Evolutionary conservation across 2,113 vertebrate species (phyloP).

Genomic region (Alligator mississippiensis): DNA sequence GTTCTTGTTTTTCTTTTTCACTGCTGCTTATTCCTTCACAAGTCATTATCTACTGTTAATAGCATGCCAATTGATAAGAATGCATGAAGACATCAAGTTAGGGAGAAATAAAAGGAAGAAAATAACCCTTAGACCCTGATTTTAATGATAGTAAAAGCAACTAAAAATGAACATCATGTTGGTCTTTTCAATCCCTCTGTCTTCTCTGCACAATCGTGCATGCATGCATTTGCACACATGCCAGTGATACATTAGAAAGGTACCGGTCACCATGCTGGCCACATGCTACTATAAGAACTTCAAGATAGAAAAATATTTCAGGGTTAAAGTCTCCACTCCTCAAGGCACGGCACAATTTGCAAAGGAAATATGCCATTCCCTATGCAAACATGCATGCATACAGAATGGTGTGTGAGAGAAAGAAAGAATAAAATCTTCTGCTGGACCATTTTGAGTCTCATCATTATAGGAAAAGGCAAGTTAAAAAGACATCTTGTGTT

Average conservation of each 20-base stretch:
- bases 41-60: not conserved
- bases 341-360: too few species aligned
- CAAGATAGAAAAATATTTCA: not conserved
- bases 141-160: not conserved
- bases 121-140: not conserved
- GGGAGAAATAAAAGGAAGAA: not conserved
- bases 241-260: rapidly evolving
- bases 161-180: not conserved
- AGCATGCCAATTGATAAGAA: not conserved
- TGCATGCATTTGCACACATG: rapidly evolving
- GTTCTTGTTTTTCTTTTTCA: not conserved
- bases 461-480: too few species aligned
- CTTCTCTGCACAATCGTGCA: not conserved
- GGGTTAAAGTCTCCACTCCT: too few species aligned
- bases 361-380: not conserved
- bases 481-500: too few species aligned
- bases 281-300: not conserved
- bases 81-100: not conserved
- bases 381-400: not conserved
- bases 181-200: not conserved
- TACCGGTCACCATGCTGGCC: rapidly evolving
- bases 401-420: not conserved
- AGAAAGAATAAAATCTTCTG: too few species aligned
- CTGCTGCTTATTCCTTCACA: not conserved
- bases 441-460: too few species aligned